Base-by-base conservation (phyloP, 1,140 invertebrate species). In the Liolophura sinensis region DNA sequence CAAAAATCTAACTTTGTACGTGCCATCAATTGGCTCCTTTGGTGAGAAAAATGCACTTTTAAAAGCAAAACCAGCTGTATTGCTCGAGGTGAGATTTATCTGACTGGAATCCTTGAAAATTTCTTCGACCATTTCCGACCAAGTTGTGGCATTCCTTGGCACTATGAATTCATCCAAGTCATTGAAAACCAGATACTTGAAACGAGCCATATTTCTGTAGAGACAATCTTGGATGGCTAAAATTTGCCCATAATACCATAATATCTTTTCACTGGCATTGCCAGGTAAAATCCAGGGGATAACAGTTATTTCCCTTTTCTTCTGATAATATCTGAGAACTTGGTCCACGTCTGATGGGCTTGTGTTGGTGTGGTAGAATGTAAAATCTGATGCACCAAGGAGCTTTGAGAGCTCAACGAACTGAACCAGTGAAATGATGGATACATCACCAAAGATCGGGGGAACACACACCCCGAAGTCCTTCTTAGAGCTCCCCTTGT, bases 401-500 rank as follows among this genome's bases (percentile, higher is more conserved):
- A 83, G 64, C 60, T 73, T 73, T 54, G 66, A 73, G 25, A 83
- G 55, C 71, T 85, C 82, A 50, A 85, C 69, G 70, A 82, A 85
- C 54, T 83, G 77, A 47, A 85, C 69, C 4, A 84, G 47, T 25
- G 68, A 68, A 18, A 71, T 71, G 47, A 78, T 54, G 20, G 62
- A 67, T n/a, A 79, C 73, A 48, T 79, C 55, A 18, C 82, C 82
- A 71, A 80, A 81, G 46, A 85, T 61, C 12, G 82, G 82, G n/a
- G 83, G 79, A 27, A 84, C 70, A 68, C 83, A 85, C 6, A 84
- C 66, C 4, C 91, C 94, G 40, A 97, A 88, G 64, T 86, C 87
- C 25, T 56, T 54, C 55, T 50, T 14, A 25, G 62, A n/a, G 14
- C 40, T 67, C 5, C 12, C 49, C 12, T 48, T 40, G 18, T 60